Base-by-base conservation (phyloP, 1,140 invertebrate species). In the Drosophila pseudoananassae region DNA sequence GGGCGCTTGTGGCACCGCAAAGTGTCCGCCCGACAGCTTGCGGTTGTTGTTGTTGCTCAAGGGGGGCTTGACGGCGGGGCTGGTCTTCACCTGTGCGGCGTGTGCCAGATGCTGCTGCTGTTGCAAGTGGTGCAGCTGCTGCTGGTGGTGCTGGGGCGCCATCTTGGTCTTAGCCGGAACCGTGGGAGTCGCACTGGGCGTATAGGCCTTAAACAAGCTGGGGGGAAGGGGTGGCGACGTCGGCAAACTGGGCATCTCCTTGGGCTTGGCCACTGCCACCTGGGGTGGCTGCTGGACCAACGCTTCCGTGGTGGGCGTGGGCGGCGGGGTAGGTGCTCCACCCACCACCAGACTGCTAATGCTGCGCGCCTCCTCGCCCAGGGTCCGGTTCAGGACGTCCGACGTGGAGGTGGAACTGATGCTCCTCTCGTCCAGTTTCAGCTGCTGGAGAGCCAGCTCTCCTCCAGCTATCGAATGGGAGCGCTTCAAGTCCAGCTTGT, bases 181-280 rank as follows among this genome's bases (percentile, higher is more conserved):
- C 10, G 15, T 15, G 1, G 73, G 20, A 0, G 63, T 25, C 2
- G 65, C 43, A 23, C 15, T 33, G 3, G 82, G 69, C 0, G 73
- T 70, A 8, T 84, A 88, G 3, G 77, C 69, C 40, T 91, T 91
- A 43, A 91, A 91, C n/a, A 91, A 53, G 38, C 90, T 91, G 8
- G 90, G 90, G n/a, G 90, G 90, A 46, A 91, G 27, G 2, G 90
- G 90, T 10, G 90, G 85, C 17, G 90, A 91, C 0, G 77, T 63
- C 6, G 88, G 90, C 58, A 91, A 8, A 2, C n/a, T 15, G 14
- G 10, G 10, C 1, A 72, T 38, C 6, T 78, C 82, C 40, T 75
- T 82, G 29, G 54, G 45, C 27, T 57, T 78, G 0, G 31, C 29
- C 33, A 38, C 20, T 9, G 17, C 10, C 64, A 33, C 53, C 20